Conservation (phyloP, 2,113 vertebrate genomes). For the Piprites chloris region DNA sequence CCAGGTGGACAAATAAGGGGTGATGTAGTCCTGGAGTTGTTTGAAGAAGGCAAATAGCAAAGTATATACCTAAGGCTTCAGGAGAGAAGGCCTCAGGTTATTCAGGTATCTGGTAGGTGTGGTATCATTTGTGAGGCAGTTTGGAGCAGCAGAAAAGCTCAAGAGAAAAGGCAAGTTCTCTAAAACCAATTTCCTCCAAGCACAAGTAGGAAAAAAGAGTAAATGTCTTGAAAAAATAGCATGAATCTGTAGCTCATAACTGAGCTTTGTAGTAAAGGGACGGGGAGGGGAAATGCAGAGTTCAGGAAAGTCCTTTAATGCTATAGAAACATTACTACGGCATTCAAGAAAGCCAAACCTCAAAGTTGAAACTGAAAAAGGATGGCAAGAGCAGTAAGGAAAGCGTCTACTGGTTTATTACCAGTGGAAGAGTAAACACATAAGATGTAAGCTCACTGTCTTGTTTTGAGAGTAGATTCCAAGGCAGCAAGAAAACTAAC, state of each 20-base stretch:
- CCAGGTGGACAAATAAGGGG: not conserved
- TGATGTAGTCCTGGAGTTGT: not conserved
- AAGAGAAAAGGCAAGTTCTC: not conserved
- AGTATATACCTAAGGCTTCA: not conserved
- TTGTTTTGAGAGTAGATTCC: not conserved
- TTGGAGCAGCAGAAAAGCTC: not conserved
- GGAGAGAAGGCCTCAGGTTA: not conserved
- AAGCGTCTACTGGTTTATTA: not conserved
- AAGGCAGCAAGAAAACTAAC: not conserved
- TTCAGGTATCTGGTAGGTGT: not conserved
- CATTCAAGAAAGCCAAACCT: not conserved
- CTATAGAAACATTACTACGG: not conserved
- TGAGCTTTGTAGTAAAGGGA: not conserved
- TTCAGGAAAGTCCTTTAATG: not conserved
- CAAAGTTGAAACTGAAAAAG: not conserved
- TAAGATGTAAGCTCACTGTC: not conserved
- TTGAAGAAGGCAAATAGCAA: not conserved
- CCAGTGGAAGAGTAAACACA: not conserved
- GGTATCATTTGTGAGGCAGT: not conserved
- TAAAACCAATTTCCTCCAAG: not conserved
- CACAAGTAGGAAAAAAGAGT: not conserved
- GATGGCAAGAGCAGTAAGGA: not conserved
- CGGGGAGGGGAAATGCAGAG: not conserved
- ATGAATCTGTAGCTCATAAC: not conserved
- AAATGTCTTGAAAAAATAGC: not conserved